Evolutionary conservation across 2,888 invertebrate genomes (phyloP), one percentile per base, ranked within the genome.

Genomic region (Sepiola atlantica): DNA sequence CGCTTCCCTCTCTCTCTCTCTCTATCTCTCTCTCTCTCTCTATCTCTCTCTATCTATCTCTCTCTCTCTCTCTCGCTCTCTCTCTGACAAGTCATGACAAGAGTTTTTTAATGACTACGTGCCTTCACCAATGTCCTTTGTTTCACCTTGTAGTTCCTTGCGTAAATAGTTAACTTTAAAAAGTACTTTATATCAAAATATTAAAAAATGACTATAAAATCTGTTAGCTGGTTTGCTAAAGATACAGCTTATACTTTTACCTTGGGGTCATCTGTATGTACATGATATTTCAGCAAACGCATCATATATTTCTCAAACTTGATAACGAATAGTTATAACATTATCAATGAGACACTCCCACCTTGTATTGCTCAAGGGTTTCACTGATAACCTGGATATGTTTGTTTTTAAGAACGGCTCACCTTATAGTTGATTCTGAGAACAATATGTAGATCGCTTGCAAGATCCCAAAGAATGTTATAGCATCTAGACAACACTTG

Each of bases 321-420:
- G 90, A 35, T 90, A 90, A 90, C 24, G 90, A 35, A 90, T 90
- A 90, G 10, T 16, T 90, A 24, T 90, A 24, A 90, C 90, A 20
- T 28, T 90, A 14, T 90, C 90, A 90, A 12, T 90, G 24, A 16
- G 90, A 18, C 90, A 90, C 24, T 90, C 90, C 90, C 0, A 90
- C 90, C 12, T 90, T 18, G 90, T 90, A 32, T 90, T 35, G 90
- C 90, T 90, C 90, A 90, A 90, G 90, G 90, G 24, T 90, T 90
- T 90, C 16, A 90, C 90, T 35, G 90, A 90, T 90, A 90, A 90
- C 24, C 35, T n/a, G n/a, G n/a, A n/a, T n/a, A n/a, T 28, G 35
- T 12, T 20, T 90, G 18, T 90, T 90, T 20, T 90, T 90, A 14
- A 14, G 28, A 90, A 90, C 0, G 18, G 24, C 16, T 28, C 90